phyloP scores from a whole-genome alignment of 2,797 vertebrate genomes.

The Cyprinodon diabolis region DNA sequence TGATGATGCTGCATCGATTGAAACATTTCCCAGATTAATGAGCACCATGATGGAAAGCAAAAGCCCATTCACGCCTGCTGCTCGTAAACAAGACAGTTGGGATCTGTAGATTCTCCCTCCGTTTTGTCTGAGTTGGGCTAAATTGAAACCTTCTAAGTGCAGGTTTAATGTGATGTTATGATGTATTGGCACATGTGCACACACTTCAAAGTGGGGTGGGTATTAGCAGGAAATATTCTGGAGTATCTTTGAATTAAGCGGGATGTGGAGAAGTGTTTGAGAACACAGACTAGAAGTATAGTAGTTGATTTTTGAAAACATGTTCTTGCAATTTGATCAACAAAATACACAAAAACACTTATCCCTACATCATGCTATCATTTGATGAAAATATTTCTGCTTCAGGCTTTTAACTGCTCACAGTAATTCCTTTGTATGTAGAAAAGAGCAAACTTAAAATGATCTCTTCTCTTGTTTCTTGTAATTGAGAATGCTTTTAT shows the following conservation, averaged over 20 bases:
- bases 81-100: constrained; percentile 57
- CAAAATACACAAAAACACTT: background rate
- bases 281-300: constrained; percentile 3
- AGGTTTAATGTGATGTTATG: constrained; percentile 23
- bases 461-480: constrained; percentile 42
- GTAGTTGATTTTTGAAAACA: constrained; percentile 9
- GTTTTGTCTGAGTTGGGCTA: constrained; percentile 45
- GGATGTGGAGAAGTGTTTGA: constrained; percentile 10
- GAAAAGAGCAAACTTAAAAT: constrained; percentile 31
- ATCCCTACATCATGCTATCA: background rate
- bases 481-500: constrained; percentile 38
- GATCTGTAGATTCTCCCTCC: constrained; percentile 32
- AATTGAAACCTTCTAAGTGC: constrained; percentile 37
- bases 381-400: constrained; percentile 45
- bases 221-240: constrained; percentile 19
- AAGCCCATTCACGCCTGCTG: constrained; percentile 25
- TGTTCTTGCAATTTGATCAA: constrained; percentile 4
- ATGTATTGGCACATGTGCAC: constrained; percentile 3
- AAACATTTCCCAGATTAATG: constrained; percentile 66
- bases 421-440: constrained; percentile 58
- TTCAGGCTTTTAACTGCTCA: constrained; percentile 46
- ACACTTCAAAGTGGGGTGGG: constrained; percentile 11
- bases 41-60: constrained; percentile 49
- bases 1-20: constrained; percentile 62
- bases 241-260: constrained; percentile 12